Evolutionary conservation across 1,140 invertebrate species (phyloP).

Genomic region (Zaprionus inermis): DNA sequence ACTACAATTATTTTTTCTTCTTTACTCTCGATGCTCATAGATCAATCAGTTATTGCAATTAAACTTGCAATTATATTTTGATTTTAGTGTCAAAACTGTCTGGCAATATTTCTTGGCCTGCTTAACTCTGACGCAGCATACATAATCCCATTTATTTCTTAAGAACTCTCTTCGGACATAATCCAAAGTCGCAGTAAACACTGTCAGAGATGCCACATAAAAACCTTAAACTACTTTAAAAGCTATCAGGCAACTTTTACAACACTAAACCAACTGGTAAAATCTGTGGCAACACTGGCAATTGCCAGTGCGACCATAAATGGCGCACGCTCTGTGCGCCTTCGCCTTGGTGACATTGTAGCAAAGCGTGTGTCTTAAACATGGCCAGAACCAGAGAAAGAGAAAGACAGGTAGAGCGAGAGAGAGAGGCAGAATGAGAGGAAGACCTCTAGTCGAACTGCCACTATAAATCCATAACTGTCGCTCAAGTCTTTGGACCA

Average conservation of each 20-base stretch:
- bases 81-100: background rate
- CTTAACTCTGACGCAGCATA: slow-evolving; percentile 1
- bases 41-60: background rate
- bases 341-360: slow-evolving; percentile 72
- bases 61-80: background rate
- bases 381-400: slow-evolving; percentile 33
- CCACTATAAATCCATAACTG: slow-evolving; percentile 81
- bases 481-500: slow-evolving; percentile 74
- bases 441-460: slow-evolving; percentile 45
- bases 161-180: background rate
- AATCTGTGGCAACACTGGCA: slow-evolving; percentile 36
- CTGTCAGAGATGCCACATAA: slow-evolving; percentile 42
- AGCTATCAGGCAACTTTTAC: slow-evolving; percentile 49
- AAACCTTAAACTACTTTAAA: slow-evolving; percentile 56
- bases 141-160: slow-evolving; percentile 6
- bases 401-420: background rate
- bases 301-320: slow-evolving; percentile 69
- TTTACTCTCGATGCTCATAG: background rate
- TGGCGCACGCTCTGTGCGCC: slow-evolving; percentile 47
- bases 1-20: no score
- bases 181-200: slow-evolving; percentile 18
- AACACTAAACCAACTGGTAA: slow-evolving; percentile 26
- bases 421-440: slow-evolving; percentile 13
- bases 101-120: background rate
- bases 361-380: slow-evolving; percentile 42